Percentiles rank a stretch among this genome's conserved stretches.
Evolutionary conservation across 2,797 vertebrate genomes (phyloP).

Genomic region (Sarcophilus harrisii): DNA sequence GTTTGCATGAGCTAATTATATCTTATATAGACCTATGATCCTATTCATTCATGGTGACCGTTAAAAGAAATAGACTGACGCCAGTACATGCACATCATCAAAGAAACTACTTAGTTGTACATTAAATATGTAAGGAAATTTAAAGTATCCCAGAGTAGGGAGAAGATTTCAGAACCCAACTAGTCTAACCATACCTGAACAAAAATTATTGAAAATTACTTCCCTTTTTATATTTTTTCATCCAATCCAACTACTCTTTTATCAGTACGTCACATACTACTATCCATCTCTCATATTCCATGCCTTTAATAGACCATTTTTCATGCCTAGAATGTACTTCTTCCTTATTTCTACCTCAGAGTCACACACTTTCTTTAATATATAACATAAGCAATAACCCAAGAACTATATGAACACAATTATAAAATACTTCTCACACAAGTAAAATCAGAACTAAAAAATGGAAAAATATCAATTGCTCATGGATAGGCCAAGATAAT

Average conservation of each 20-base stretch:
- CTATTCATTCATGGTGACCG: not conserved
- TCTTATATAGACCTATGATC: not conserved
- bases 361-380: not conserved
- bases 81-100: not conserved
- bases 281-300: not conserved
- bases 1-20: not conserved
- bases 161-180: not conserved
- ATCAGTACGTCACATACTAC: not conserved
- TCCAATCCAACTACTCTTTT: not conserved
- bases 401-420: too few relatives aligned
- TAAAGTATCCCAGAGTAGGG: not conserved
- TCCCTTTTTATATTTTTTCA: not conserved
- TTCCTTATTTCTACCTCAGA: not conserved
- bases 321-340: not conserved
- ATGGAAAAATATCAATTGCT: too few relatives aligned
- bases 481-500: too few relatives aligned
- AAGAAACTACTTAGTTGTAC: not conserved
- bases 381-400: not conserved
- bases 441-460: too few relatives aligned
- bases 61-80: not conserved
- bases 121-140: not conserved
- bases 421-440: too few relatives aligned
- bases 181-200: not conserved
- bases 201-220: not conserved
- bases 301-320: not conserved